phyloP scores from a whole-genome alignment of 2,888 invertebrate genomes.

The Parnassius apollo region DNA sequence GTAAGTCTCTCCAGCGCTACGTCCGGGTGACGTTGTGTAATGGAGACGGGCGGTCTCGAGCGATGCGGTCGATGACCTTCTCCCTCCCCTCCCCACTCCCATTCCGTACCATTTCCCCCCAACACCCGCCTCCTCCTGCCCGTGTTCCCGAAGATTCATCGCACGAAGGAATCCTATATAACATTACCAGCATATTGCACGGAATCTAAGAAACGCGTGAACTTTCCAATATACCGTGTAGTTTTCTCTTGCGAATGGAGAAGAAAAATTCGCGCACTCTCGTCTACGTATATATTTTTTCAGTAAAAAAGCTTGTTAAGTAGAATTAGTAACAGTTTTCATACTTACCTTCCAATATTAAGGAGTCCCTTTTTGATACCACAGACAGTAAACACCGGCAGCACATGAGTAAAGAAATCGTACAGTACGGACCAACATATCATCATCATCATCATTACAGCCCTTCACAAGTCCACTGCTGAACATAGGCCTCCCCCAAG shows the following conservation, averaged over 20 bases:
- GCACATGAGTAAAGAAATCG: too few species aligned
- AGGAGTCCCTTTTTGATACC: too few species aligned
- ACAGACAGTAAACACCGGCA: too few species aligned
- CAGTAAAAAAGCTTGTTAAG: constrained; percentile 5
- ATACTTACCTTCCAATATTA: too few species aligned
- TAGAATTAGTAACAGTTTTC: neutral
- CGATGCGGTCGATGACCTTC: constrained; percentile 24
- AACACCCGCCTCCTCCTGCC: constrained; percentile 1
- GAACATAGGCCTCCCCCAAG: too few species aligned
- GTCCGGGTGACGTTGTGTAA: constrained; percentile 20
- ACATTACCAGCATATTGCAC: constrained; percentile 25
- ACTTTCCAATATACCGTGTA: constrained; percentile 21
- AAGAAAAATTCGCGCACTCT: neutral
- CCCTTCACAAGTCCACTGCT: too few species aligned
- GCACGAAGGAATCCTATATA: constrained; percentile 26
- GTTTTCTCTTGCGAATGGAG: constrained; percentile 15
- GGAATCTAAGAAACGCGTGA: constrained; percentile 28
- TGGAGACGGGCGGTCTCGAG: constrained; percentile 28
- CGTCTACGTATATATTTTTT: constrained; percentile 8
- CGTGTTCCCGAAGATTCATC: constrained; percentile 17
- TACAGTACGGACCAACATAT: too few species aligned
- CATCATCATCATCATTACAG: too few species aligned
- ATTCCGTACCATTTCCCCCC: neutral
- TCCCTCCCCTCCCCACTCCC: neutral
- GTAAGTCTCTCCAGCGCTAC: neutral